Conservation (phyloP, 1,140 invertebrate species). For the Oppia nitens region DNA sequence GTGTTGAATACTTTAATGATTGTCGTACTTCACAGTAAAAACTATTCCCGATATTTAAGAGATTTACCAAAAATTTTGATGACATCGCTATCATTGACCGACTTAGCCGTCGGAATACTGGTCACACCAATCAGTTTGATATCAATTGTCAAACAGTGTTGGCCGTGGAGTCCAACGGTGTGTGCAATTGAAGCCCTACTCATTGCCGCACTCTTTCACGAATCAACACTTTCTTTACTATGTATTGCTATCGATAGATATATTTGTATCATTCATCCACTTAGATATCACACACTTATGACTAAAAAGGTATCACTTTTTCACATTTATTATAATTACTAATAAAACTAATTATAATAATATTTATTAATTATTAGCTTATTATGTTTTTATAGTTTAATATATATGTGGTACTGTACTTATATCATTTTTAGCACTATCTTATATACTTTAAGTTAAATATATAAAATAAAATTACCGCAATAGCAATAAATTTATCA, state of each 20-base stretch:
- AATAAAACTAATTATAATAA: no score
- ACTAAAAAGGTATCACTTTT: constrained; percentile 12
- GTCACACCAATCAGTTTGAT: constrained; percentile 4
- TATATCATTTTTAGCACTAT: no score
- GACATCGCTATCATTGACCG: constrained; percentile 11
- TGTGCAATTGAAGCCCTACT: constrained; percentile 9
- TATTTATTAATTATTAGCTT: no score
- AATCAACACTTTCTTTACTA: constrained; percentile 3
- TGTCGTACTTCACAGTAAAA: constrained; percentile 6
- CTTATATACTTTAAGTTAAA: no score
- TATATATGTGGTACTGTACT: no score
- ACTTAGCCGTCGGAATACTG: constrained; percentile 5
- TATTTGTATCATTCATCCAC: constrained; percentile 7
- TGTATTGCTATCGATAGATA: constrained; percentile 12
- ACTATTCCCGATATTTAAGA: constrained; percentile 9
- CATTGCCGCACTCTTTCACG: constrained; percentile 8
- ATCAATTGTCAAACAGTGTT: constrained; percentile 3
- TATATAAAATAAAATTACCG: no score
- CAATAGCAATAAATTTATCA: no score
- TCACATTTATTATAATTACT: no score
- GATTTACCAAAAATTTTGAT: constrained; percentile 10
- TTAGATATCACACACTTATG: constrained; percentile 7
- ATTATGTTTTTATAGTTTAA: no score
- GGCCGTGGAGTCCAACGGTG: constrained; percentile 1
- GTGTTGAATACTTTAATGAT: constrained; percentile 8